A percentile compares a stretch with the other conserved stretches of the same genome.
phyloP scores from a whole-genome alignment of 2,797 vertebrate species.

The Clarias fuscus region DNA sequence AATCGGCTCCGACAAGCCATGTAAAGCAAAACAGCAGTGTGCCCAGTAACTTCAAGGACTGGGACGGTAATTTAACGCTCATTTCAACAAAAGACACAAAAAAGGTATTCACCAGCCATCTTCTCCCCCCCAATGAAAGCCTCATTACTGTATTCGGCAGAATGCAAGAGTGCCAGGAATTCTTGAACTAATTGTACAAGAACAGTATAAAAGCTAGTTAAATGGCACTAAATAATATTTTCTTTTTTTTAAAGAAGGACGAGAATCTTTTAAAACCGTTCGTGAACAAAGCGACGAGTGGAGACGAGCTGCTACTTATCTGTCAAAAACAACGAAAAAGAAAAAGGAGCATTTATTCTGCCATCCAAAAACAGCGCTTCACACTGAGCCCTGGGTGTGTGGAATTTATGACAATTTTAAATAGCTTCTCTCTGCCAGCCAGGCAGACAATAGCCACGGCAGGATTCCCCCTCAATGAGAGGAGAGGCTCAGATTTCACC shows the following conservation, averaged over 20 bases:
- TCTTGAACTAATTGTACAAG: slow-evolving; percentile 6
- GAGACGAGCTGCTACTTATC: slow-evolving; percentile 1
- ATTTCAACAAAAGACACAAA: slow-evolving; percentile 23
- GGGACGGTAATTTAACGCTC: not conserved
- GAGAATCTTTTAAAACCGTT: not conserved
- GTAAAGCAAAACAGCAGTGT: slow-evolving; percentile 31
- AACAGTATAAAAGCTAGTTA: slow-evolving; percentile 6
- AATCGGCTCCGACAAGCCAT: slow-evolving; percentile 30
- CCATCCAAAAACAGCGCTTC: slow-evolving; percentile 30
- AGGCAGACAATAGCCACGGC: slow-evolving; percentile 54
- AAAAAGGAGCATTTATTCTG: slow-evolving; percentile 17
- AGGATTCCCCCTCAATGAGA: slow-evolving; percentile 50
- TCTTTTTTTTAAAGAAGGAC: not conserved
- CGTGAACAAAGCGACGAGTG: slow-evolving; percentile 6
- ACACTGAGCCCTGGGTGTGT: slow-evolving; percentile 37
- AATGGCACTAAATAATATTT: not conserved
- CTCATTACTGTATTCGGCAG: not conserved
- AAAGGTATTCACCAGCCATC: slow-evolving; percentile 6
- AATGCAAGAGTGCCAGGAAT: slow-evolving; percentile 17
- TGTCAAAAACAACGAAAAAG: not conserved
- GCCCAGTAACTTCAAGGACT: slow-evolving; percentile 30
- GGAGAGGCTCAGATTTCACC: slow-evolving; percentile 50
- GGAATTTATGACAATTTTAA: slow-evolving; percentile 53
- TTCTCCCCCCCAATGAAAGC: not conserved
- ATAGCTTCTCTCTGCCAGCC: slow-evolving; percentile 47